These are phyloP conservation scores for Montipora capitata DNA, from an alignment of 92 coral and sea anemone species.

Conservation along the genomic window DNA sequence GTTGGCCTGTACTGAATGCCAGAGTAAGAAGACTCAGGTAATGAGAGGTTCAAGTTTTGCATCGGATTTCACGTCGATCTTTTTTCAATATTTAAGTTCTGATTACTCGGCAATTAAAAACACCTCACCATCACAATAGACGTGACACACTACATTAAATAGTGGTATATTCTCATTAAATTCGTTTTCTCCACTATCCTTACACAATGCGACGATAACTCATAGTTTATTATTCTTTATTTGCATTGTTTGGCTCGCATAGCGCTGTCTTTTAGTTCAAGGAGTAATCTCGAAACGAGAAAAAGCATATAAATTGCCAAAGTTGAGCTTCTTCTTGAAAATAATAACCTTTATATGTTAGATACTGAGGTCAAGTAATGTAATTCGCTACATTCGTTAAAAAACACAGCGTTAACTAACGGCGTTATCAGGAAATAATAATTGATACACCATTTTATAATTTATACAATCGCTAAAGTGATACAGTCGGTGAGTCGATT, in stretches of 20 bases:
- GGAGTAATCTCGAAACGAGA: conserved; percentile 18
- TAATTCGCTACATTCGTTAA: neutral
- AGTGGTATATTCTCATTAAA: conserved; percentile 34
- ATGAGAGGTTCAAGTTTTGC: neutral
- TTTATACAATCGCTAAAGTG: neutral
- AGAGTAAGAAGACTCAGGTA: neutral
- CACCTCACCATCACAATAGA: conserved; percentile 13
- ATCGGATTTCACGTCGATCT: neutral
- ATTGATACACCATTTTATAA: neutral
- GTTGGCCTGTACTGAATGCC: neutral
- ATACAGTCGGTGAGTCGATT: neutral
- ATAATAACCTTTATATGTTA: neutral
- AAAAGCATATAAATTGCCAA: neutral
- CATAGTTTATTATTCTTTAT: conserved; percentile 75
- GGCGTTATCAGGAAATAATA: conserved; percentile 26
- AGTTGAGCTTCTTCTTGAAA: neutral
- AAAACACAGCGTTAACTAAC: conserved; percentile 2
- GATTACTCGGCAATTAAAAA: conserved; percentile 27
- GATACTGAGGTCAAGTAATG: neutral
- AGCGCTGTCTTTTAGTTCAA: conserved; percentile 66
- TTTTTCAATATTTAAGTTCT: conserved; percentile 20
- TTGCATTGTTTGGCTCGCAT: conserved; percentile 73
- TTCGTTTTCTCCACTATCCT: conserved; percentile 20
- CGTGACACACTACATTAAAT: conserved; percentile 30
- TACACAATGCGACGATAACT: conserved; percentile 81